phyloP scores from a whole-genome alignment of 1,140 invertebrate genomes.

The Diorhabda sublineata region DNA sequence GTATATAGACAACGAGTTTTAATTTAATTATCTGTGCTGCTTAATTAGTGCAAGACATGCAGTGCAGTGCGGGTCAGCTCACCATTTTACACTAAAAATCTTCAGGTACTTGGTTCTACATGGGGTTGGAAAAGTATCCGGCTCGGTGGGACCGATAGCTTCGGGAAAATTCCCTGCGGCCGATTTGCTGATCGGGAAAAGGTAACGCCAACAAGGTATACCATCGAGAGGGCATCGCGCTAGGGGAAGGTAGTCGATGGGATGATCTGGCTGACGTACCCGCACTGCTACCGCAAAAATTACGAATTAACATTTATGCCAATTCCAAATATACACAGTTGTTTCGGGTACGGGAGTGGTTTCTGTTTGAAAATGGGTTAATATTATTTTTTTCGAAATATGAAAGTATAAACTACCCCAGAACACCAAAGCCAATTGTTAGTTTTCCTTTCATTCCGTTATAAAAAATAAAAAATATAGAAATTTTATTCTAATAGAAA shows the following conservation, averaged over 20 bases:
- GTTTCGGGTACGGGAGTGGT: no score
- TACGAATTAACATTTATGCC: background rate
- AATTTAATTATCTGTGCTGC: background rate
- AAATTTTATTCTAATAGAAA: no score
- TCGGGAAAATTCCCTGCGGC: constrained; percentile 74
- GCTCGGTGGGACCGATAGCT: constrained; percentile 69
- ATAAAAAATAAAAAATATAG: no score
- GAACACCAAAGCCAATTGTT: no score
- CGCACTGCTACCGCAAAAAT: constrained; percentile 43
- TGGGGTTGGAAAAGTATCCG: constrained; percentile 77
- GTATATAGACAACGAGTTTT: no score
- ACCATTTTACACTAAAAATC: background rate
- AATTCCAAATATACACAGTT: no score
- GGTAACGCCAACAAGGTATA: constrained; percentile 85
- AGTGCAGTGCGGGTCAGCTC: constrained; percentile 35
- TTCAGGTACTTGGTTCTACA: constrained; percentile 26
- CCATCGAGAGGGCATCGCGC: constrained; percentile 70
- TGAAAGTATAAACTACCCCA: no score
- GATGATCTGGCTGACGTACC: constrained; percentile 50
- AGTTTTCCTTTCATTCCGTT: no score
- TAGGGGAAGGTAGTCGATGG: constrained; percentile 49
- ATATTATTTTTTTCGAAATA: no score
- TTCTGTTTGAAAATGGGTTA: no score
- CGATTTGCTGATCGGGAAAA: constrained; percentile 87
- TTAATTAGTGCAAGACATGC: constrained; percentile 18